Evolutionary conservation across 2,797 vertebrate species (phyloP).

Genomic region (Enteromius paludinosus): DNA sequence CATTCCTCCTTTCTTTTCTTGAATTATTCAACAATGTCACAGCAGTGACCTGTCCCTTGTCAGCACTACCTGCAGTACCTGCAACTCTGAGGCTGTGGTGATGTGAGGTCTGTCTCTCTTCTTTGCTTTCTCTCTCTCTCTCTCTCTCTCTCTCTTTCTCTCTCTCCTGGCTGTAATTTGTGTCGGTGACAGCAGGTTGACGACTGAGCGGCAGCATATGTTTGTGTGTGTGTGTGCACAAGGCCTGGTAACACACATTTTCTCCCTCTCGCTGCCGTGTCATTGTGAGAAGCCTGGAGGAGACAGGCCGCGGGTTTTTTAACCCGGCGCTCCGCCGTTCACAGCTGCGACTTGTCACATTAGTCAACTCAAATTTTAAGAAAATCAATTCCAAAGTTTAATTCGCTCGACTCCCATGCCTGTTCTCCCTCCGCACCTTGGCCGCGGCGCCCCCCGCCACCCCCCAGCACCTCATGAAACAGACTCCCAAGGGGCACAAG

Average conservation of each 20-base stretch:
- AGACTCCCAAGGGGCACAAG: slow-evolving; percentile 80
- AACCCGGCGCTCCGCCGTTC: slow-evolving; percentile 72
- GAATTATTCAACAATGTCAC: slow-evolving; percentile 85
- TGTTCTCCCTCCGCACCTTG: slow-evolving; percentile 69
- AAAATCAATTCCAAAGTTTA: slow-evolving; percentile 84
- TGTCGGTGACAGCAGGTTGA: slow-evolving; percentile 85
- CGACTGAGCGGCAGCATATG: slow-evolving; percentile 79
- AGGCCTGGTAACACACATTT: slow-evolving; percentile 57
- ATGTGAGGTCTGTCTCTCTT: slow-evolving; percentile 68
- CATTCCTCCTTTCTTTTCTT: slow-evolving; percentile 70
- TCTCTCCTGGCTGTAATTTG: slow-evolving; percentile 82
- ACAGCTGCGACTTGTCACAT: slow-evolving; percentile 86
- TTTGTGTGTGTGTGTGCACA: slow-evolving; percentile 57
- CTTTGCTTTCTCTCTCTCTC: slow-evolving; percentile 72
- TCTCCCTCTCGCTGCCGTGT: slow-evolving; percentile 69
- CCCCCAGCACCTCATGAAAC: slow-evolving; percentile 59
- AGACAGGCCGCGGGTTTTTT: slow-evolving; percentile 76
- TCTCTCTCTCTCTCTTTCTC: slow-evolving; percentile 70
- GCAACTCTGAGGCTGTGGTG: slow-evolving; percentile 62
- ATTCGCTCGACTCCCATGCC: slow-evolving; percentile 81
- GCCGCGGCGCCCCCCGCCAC: slow-evolving; percentile 61
- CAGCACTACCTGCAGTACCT: slow-evolving; percentile 68
- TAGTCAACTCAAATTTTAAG: slow-evolving; percentile 83
- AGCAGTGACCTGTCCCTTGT: slow-evolving; percentile 83
- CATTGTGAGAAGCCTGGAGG: slow-evolving; percentile 83